A percentile compares a stretch with the other conserved stretches of the same genome.
Conservation (phyloP, 2,113 vertebrate genomes). For the Sapajus apella region DNA sequence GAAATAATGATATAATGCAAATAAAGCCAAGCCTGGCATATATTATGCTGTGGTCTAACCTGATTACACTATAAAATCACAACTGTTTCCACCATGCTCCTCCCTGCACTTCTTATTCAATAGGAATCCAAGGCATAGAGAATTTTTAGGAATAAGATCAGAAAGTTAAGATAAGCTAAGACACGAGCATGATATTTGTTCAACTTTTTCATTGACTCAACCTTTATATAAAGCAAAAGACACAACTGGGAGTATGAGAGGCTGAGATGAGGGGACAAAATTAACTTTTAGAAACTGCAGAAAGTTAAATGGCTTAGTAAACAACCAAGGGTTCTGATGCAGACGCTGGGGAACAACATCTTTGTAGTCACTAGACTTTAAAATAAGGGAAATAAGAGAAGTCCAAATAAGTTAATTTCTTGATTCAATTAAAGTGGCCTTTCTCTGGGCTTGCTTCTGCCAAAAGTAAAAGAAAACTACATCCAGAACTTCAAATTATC, state of each 20-base stretch:
- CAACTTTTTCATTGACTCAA: not conserved
- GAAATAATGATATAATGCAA: not conserved
- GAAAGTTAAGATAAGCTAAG: not conserved
- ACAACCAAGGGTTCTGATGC: not conserved
- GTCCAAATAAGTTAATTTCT: not conserved
- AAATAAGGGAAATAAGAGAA: not conserved
- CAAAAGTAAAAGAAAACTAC: not conserved
- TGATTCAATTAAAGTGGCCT: not conserved
- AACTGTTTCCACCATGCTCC: not conserved
- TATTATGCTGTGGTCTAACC: not conserved
- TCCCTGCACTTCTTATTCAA: not conserved
- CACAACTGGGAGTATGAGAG: not conserved
- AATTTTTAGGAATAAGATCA: not conserved
- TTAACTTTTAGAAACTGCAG: not conserved
- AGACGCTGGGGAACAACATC: not conserved
- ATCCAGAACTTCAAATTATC: not conserved
- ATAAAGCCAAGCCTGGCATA: not conserved
- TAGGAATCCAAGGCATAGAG: not conserved
- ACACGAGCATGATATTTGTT: not conserved
- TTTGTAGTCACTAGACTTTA: not conserved
- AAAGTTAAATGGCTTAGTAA: not conserved
- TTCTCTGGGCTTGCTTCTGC: not conserved
- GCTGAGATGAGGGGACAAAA: not conserved
- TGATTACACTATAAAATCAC: not conserved
- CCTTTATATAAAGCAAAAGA: not conserved